phyloP scores from a whole-genome alignment of 2,113 vertebrate species.

The Percopsis transmontana region DNA sequence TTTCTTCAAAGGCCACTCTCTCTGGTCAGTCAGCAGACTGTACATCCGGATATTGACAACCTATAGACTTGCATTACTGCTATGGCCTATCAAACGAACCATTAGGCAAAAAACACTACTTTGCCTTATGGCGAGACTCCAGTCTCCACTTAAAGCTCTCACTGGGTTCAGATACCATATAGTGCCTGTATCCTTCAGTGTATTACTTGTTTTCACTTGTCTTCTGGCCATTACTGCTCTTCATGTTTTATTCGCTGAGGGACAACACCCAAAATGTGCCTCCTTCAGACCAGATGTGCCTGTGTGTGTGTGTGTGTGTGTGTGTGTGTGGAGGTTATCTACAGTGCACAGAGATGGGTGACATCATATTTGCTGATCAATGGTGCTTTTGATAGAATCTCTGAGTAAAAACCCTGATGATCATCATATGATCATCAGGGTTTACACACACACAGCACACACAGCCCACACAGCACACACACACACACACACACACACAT shows the following conservation, averaged over 20 bases:
- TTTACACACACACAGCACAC: constrained; percentile 5
- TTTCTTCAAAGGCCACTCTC: constrained; percentile 27
- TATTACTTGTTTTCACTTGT: no score
- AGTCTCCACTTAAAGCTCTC: constrained; percentile 52
- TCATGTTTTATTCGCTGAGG: constrained; percentile 1
- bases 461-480: no score
- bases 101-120: constrained; percentile 57
- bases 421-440: constrained; percentile 71
- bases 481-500: constrained; percentile 5
- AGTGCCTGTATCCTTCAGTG: no score
- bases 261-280: constrained; percentile 20
- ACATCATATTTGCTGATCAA: constrained; percentile 52
- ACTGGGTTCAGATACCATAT: constrained; percentile 10
- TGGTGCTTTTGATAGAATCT: constrained; percentile 62
- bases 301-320: constrained; percentile 7
- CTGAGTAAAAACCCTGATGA: constrained; percentile 57
- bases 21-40: constrained; percentile 51
- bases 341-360: constrained; percentile 27
- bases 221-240: background rate
- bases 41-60: constrained; percentile 34
- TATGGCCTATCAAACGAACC: constrained; percentile 52
- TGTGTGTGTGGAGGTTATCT: constrained; percentile 13
- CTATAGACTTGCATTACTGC: constrained; percentile 38
- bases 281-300: constrained; percentile 15
- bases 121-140: constrained; percentile 41